These are phyloP conservation scores for Paradisaea rubra DNA, from an alignment of 2,113 vertebrate genomes.

Conservation along the genomic window DNA sequence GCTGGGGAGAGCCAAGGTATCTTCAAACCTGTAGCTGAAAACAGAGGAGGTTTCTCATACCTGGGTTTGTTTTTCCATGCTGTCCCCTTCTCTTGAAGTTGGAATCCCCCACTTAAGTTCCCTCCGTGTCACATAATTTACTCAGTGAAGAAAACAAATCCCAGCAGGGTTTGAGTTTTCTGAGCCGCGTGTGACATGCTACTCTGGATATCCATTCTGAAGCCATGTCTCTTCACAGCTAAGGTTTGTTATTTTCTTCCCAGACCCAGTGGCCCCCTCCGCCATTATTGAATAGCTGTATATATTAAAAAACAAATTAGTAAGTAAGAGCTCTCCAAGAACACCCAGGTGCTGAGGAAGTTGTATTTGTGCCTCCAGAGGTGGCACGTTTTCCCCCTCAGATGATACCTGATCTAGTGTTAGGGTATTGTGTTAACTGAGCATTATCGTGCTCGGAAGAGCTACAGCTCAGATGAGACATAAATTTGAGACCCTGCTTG, in stretches of 20 bases:
- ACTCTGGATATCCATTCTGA: not conserved
- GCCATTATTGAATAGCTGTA: not conserved
- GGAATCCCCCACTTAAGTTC: not conserved
- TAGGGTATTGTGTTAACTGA: not conserved
- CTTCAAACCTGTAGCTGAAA: not conserved
- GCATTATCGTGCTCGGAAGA: not conserved
- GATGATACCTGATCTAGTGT: slow-evolving; percentile 25
- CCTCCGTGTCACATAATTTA: not conserved
- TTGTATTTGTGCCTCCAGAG: not conserved
- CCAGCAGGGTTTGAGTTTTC: not conserved
- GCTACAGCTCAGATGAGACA: not conserved
- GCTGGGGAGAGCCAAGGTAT: not conserved
- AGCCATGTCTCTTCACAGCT: not conserved
- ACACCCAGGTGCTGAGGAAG: slow-evolving; percentile 34
- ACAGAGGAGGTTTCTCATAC: not conserved
- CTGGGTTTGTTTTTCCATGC: slow-evolving; percentile 38
- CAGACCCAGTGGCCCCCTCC: not conserved
- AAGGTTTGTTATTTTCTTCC: not conserved
- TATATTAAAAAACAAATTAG: slow-evolving; percentile 20
- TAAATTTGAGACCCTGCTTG: not conserved
- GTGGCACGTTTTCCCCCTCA: not conserved
- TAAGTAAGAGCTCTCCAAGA: not conserved
- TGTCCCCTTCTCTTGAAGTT: slow-evolving; percentile 49
- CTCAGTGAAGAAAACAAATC: not conserved
- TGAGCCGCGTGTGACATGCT: not conserved